Base-by-base conservation (phyloP, 30 jellyfish, hydroid and myxozoan species). In the Turritopsis rubra region DNA sequence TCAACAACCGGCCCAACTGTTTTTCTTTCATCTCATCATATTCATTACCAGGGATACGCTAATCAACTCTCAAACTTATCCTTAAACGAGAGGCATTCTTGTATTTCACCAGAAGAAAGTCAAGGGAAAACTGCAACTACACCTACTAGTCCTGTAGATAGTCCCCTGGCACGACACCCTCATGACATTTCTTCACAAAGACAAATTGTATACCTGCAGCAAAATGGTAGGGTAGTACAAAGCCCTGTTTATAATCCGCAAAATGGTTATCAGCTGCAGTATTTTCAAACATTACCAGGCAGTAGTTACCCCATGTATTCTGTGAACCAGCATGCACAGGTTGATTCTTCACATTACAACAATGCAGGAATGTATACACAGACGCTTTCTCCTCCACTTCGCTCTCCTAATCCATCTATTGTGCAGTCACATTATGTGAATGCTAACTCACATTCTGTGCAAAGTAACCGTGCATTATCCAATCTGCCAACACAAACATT, bases 41-140 rank as follows among this genome's bases (percentile, higher is more conserved):
- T 80, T 1, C 8, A 79, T 31, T 80, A 80, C 53, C 87, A 80
- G n/a, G 70, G 79, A 23, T 80, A 68, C 26, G 29, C 79, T 53
- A 80, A 80, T 28, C 87, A 80, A n/a, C 28, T 80, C 52, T 22
- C 81, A 16, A 65, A 54, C 19, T 41, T 80, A 76, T 52, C 90
- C 87, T 21, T 80, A 81, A 72, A 89, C 79, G 53, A 79, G 79
- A 71, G 84, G 80, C 91, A 86, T 80, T 16, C 96, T 60, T 21
- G 84, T 87, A 53, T 82, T 89, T 29, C 95, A 75, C n/a, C 93
- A 81, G 70, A 68, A n/a, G 77, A 68, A 0, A 68, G 19, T 68
- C 30, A 68, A 68, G 28, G 25, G 7, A 79, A 80, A 68, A 79
- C 54, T 27, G 81, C 76, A 19, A 52, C 81, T 65, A 22, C 87